Evolutionary conservation across 2,888 invertebrate species (phyloP), one percentile per base, ranked within the genome.

Genomic region (Nemotelus nigrinus): DNA sequence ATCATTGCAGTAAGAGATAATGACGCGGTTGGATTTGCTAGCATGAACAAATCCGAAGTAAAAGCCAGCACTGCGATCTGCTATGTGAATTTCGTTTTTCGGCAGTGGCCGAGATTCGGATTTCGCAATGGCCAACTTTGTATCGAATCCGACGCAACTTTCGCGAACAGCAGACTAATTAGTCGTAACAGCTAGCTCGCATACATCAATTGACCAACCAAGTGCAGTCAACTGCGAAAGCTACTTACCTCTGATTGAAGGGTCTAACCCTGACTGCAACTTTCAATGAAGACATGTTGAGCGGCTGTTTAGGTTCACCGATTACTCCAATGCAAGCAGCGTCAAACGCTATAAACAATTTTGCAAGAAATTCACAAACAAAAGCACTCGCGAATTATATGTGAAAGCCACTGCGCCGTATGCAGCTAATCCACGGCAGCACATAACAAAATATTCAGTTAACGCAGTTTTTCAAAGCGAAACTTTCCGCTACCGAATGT

Each of bases 231-330:
- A 60, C 65, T 65, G 44, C 41, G 25, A 60, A 3, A 7, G 39
- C 77, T 60, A 82, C 87, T 85, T 86, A 95, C 95, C 95, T 94
- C 88, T 93, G 92, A 89, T 95, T 95, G 88, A 95, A 95, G 88
- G 95, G 95, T 86, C 95, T 92, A 88, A 95, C 95, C 89, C 95
- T 91, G 83, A 95, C 95, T 85, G 95, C 96, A 86, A 96, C 96
- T 91, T 95, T 95, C 84, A 96, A 93, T 83, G 96, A 96, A 85
- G 96, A 96, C 96, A 96, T 95, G 39, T 41, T 65, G 50, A 39
- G 41, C 60, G 25, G 41, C 39, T 60, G 7, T 43, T 7, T 3
- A 39, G 7, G 41, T 39, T 43, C 25, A 25, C 10, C 53, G 8
- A 39, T 48, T 43, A 2, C 71, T 10, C 43, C 1, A 44, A 8